Base-by-base conservation (phyloP, 2,888 invertebrate genomes). In the Mesorhabditis spiculigera region DNA sequence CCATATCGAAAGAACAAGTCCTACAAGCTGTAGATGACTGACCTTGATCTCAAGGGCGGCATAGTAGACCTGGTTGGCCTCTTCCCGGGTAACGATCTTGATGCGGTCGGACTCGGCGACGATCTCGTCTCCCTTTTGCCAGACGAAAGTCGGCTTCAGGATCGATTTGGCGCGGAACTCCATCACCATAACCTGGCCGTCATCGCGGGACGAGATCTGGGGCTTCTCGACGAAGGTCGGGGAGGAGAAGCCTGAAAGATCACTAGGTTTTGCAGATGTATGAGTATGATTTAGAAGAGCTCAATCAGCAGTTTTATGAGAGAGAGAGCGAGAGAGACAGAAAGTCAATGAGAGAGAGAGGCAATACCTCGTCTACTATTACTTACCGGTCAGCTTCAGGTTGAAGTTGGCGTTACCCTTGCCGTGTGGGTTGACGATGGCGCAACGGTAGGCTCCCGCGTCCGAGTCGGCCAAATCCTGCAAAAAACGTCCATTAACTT, bases 161-260 rank as follows among this genome's bases (percentile, higher is more conserved):
- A 94, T 94, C 63, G 96, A 95, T 88, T 87, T 87, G 74, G 93
- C 92, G 84, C 91, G 91, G 89, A 96, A 96, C 88, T 94, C 93
- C 93, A 97, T 94, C 76, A 94, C 93, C 86, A 97, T 94, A 83
- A 95, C 91, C 83, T 95, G 95, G 83, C 95, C 96, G 86, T 92
- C 93, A 88, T 95, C 94, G 89, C 96, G 94, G 87, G 97, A 97
- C 89, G 95, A 94, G 89, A 98, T 98, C 89, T 93, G 92, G 79
- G 98, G 98, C 90, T 97, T 97, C 89, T 95, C 95, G 86, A 95
- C 91, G 88, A 98, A 97, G 44, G 93, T 93, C 72, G 97, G 97
- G 62, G 86, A 86, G 50, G 80, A 80, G 83, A 86, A 86, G 70
- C 84, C 83, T 83, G 67, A 68, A 72, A 58, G 13, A 28, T 42